Evolutionary conservation across 2,113 vertebrate species (phyloP).

Genomic region (Turnix velox): DNA sequence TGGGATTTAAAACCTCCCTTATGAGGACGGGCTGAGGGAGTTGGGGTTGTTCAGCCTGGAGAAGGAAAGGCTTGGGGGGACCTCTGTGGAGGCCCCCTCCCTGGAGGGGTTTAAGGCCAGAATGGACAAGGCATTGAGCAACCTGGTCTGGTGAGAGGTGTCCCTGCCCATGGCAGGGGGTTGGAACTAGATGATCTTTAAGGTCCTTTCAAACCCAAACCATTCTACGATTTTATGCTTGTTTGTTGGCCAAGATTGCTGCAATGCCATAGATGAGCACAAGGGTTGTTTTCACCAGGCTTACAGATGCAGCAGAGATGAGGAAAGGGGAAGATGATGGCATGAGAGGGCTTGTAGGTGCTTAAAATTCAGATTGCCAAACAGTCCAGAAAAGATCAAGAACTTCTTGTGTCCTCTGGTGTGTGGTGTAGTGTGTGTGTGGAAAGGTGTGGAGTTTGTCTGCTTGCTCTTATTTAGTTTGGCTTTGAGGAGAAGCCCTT

Average conservation of each 20-base stretch:
- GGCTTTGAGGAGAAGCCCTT: background rate
- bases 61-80: no score
- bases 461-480: background rate
- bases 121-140: no score
- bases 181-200: no score
- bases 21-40: no score
- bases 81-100: no score
- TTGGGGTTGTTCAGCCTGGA: no score
- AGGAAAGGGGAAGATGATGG: background rate
- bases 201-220: no score
- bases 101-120: no score
- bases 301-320: background rate
- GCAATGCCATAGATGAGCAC: accelerated
- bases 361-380: background rate
- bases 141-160: no score
- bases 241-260: background rate
- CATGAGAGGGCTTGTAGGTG: background rate
- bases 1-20: background rate
- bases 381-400: background rate
- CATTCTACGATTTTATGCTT: no score
- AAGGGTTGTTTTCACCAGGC: background rate
- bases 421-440: accelerated
- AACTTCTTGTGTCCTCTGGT: background rate
- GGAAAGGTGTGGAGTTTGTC: background rate
- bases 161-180: no score